phyloP scores from a whole-genome alignment of 2,888 invertebrate genomes.

The Drosophila aldrichi region DNA sequence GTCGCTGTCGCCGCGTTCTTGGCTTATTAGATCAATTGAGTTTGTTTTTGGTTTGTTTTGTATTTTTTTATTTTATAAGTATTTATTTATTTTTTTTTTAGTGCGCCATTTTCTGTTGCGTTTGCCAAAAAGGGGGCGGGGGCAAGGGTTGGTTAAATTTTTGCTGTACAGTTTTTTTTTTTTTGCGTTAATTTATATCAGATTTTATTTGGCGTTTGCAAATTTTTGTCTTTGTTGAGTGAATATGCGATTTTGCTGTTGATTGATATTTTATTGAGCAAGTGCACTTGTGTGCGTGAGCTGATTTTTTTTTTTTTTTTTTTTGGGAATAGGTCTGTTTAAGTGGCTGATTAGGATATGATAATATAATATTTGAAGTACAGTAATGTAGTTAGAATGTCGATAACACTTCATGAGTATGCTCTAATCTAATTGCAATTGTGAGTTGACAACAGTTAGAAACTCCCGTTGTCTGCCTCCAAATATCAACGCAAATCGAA shows the following conservation, averaged over 20 bases:
- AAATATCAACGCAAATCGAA: slow-evolving; percentile 57
- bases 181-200: slow-evolving; percentile 42
- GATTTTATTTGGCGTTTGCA: slow-evolving; percentile 39
- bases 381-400: slow-evolving; percentile 18
- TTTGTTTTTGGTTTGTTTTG: slow-evolving; percentile 48
- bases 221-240: slow-evolving; percentile 27
- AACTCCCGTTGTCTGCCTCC: slow-evolving; percentile 33
- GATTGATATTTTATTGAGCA: slow-evolving; percentile 36
- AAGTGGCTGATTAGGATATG: slow-evolving; percentile 17
- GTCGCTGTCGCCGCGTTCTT: slow-evolving; percentile 53
- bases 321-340: slow-evolving; percentile 11
- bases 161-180: slow-evolving; percentile 37
- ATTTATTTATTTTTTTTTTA: slow-evolving; percentile 23
- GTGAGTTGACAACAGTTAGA: slow-evolving; percentile 18
- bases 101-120: slow-evolving; percentile 55
- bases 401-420: neutral
- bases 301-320: neutral
- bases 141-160: slow-evolving; percentile 16
- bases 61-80: slow-evolving; percentile 1
- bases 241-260: slow-evolving; percentile 44
- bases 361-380: slow-evolving; percentile 11
- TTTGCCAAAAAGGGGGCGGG: neutral
- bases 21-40: slow-evolving; percentile 76
- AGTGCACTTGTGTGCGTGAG: slow-evolving; percentile 12
- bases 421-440: slow-evolving; percentile 8